Evolutionary conservation across 2,888 invertebrate species (phyloP).

Genomic region (Caradrina clavipalpis): DNA sequence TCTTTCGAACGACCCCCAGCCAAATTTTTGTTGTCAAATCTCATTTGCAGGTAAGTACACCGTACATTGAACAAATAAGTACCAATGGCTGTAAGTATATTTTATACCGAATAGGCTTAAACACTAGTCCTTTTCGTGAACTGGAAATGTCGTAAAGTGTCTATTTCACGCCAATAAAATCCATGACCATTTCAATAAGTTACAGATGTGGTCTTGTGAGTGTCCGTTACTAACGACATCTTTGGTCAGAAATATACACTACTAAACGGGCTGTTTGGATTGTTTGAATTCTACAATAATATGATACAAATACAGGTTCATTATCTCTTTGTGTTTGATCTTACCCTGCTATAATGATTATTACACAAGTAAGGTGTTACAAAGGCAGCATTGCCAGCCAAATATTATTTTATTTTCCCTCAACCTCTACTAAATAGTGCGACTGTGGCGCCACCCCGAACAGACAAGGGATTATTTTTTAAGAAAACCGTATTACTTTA

Average conservation of each 20-base stretch:
- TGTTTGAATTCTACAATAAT: no score
- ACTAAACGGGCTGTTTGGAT: constrained; percentile 6
- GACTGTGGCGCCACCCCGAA: background rate
- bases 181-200: constrained; percentile 18
- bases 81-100: background rate
- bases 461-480: background rate
- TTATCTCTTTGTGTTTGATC: no score
- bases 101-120: background rate
- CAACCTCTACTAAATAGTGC: no score
- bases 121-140: no score
- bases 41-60: no score
- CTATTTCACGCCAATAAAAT: constrained; percentile 38
- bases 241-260: constrained; percentile 17
- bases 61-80: no score
- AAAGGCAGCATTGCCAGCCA: no score
- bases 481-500: background rate
- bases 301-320: no score
- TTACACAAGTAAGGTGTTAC: no score
- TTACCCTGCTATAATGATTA: no score
- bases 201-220: background rate
- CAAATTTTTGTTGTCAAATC: no score
- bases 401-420: background rate
- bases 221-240: constrained; percentile 27
- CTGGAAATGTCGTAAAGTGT: constrained; percentile 15
- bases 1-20: no score